A percentile compares a stretch with the other conserved stretches of the same genome.
Evolutionary conservation across 64 coral and sea anemone genomes (phyloP).

Genomic region (Pocillopora verrucosa): DNA sequence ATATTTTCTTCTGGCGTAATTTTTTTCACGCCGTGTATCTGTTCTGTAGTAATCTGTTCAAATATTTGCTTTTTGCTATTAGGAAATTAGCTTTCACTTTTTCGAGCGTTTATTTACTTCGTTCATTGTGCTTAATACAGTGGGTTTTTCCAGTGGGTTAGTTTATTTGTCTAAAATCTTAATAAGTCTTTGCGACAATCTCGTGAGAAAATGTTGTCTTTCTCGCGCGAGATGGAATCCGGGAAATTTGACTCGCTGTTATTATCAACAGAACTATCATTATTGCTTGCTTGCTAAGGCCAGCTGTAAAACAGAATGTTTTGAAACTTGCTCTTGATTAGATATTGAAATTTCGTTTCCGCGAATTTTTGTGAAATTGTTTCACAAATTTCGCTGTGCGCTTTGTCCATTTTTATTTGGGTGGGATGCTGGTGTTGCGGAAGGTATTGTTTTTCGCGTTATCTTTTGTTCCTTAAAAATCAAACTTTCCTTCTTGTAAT

Average conservation of each 20-base stretch:
- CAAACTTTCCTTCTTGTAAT: not conserved
- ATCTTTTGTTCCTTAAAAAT: not conserved
- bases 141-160: not conserved
- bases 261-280: not conserved
- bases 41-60: not conserved
- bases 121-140: not conserved
- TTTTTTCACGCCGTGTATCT: not conserved
- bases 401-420: no score
- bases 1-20: not conserved
- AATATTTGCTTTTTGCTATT: not conserved
- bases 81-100: not conserved
- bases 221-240: not conserved
- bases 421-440: no score
- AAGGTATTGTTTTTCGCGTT: not conserved
- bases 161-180: not conserved
- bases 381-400: no score
- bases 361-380: no score
- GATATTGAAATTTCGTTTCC: no score
- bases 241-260: not conserved
- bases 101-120: not conserved
- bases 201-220: not conserved
- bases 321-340: no score
- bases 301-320: no score
- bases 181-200: conserved; percentile 1
- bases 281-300: no score